Percentiles rank a stretch among this genome's conserved stretches.
These are phyloP conservation scores for Spongilla lacustris DNA, from an alignment of 37 sponge, comb jelly and placozoan genomes.

Conservation along the genomic window DNA sequence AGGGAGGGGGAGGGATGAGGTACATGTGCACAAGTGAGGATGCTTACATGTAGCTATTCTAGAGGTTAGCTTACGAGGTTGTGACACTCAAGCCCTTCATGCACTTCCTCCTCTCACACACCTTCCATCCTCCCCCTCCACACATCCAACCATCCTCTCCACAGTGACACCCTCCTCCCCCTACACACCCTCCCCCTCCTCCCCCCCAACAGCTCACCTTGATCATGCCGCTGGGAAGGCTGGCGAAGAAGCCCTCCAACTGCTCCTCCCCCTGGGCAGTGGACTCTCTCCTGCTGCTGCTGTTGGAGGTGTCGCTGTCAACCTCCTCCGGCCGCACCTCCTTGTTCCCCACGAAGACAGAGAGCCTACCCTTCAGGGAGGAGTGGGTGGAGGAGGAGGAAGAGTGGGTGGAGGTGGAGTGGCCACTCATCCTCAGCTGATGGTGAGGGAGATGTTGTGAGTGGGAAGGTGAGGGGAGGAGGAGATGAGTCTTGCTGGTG, in stretches of 20 bases:
- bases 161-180: no score
- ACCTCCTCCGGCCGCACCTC: background rate
- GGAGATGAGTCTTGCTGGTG: background rate
- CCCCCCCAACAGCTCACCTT: constrained; percentile 4
- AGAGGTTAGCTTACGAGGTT: no score
- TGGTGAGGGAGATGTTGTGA: background rate
- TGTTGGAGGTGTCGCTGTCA: background rate
- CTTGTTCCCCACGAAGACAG: background rate
- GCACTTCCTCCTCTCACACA: background rate
- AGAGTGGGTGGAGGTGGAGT: background rate
- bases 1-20: background rate
- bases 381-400: background rate
- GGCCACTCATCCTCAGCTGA: background rate
- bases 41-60: no score
- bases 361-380: background rate
- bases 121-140: no score
- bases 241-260: background rate
- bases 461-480: background rate
- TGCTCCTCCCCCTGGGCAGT: background rate
- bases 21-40: background rate
- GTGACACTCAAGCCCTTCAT: no score
- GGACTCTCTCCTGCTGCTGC: background rate
- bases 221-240: constrained; percentile 33
- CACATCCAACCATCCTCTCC: no score
- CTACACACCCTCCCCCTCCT: no score